These are phyloP conservation scores for Heterodera schachtii DNA, from an alignment of 1,140 invertebrate species.

Conservation along the genomic window DNA sequence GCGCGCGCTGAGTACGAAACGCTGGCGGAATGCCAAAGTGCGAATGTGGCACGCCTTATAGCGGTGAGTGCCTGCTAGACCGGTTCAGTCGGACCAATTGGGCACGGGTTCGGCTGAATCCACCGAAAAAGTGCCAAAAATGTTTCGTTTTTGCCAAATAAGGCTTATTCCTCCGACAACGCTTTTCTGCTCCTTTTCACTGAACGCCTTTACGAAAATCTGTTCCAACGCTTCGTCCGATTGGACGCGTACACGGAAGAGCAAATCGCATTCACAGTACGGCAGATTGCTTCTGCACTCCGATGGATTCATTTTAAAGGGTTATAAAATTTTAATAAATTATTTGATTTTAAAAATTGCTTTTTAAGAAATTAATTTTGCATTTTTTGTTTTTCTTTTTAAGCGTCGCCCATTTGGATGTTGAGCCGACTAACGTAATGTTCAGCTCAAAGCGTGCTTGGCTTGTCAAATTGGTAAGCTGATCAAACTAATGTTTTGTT, in stretches of 20 bases:
- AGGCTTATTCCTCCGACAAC: constrained; percentile 29
- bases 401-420: constrained; percentile 84
- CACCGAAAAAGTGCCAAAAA: background rate
- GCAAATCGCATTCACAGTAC: constrained; percentile 62
- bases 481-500: background rate
- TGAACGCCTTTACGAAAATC: constrained; percentile 60
- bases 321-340: constrained; percentile 25
- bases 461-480: constrained; percentile 75
- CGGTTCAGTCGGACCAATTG: constrained; percentile 11
- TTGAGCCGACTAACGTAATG: constrained; percentile 95
- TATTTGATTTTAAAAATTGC: background rate
- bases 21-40: constrained; percentile 55
- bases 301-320: constrained; percentile 65
- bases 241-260: constrained; percentile 63
- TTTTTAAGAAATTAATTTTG: background rate
- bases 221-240: constrained; percentile 63
- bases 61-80: constrained; percentile 47
- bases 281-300: constrained; percentile 59
- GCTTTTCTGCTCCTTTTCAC: constrained; percentile 58
- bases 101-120: constrained; percentile 5
- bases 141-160: constrained; percentile 14
- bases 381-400: constrained; percentile 67
- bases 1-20: constrained; percentile 54
- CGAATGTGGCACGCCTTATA: constrained; percentile 61
- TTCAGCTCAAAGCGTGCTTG: constrained; percentile 81